A percentile compares a stretch with the other conserved stretches of the same genome.
Evolutionary conservation across 2,888 invertebrate species (phyloP).

Genomic region (Cheilosia variabilis): DNA sequence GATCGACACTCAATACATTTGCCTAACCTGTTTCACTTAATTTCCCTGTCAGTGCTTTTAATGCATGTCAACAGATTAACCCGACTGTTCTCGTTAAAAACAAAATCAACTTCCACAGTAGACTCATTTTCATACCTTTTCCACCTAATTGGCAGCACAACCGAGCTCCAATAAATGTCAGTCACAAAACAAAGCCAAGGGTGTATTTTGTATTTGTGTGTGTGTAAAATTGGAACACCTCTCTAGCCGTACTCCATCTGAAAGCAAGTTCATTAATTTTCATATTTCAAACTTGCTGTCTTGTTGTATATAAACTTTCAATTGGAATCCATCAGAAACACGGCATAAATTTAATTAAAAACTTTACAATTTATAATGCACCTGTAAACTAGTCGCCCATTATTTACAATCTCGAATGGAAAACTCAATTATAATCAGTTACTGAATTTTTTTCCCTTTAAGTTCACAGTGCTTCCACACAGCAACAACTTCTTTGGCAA

Average conservation of each 20-base stretch:
- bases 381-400: conserved; percentile 54
- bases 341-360: conserved; percentile 57
- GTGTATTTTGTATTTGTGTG: background rate
- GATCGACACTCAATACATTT: no score
- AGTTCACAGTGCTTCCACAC: background rate
- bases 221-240: background rate
- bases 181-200: background rate
- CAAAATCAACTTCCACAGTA: no score
- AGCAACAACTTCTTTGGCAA: background rate
- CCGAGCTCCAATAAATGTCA: no score
- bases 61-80: no score
- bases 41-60: no score
- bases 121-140: no score
- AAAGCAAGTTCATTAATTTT: background rate
- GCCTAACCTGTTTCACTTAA: no score
- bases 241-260: no score
- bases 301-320: conserved; percentile 27
- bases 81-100: no score
- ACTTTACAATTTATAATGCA: conserved; percentile 46
- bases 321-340: conserved; percentile 43
- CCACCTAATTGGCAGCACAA: no score
- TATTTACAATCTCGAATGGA: conserved; percentile 36
- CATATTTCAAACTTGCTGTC: background rate
- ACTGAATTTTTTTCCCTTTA: conserved; percentile 7
- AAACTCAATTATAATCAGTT: conserved; percentile 53